These are phyloP conservation scores for Xiphydria camelus DNA, from an alignment of 2,888 invertebrate genomes.

Conservation along the genomic window DNA sequence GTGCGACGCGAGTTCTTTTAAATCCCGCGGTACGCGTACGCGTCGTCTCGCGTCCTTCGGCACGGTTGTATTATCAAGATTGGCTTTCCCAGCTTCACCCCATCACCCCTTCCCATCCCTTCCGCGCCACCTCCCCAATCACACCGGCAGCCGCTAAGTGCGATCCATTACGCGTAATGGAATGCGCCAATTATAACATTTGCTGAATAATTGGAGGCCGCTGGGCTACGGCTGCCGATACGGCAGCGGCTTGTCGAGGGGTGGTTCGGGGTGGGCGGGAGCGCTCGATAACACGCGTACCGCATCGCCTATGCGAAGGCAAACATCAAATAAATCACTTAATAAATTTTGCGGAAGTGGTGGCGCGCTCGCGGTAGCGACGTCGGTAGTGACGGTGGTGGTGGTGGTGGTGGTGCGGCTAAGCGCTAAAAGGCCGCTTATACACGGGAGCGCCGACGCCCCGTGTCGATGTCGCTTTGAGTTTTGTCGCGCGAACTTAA, in stretches of 20 bases:
- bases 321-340: slow-evolving; percentile 53
- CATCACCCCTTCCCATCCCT: slow-evolving; percentile 13
- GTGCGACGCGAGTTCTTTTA: too few species aligned
- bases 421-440: slow-evolving; percentile 42
- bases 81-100: slow-evolving; percentile 28
- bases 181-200: slow-evolving; percentile 58
- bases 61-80: slow-evolving; percentile 49
- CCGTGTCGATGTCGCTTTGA: neutral
- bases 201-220: slow-evolving; percentile 55
- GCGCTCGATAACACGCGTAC: slow-evolving; percentile 14
- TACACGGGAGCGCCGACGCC: too few species aligned
- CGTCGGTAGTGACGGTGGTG: too few species aligned
- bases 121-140: slow-evolving; percentile 41
- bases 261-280: slow-evolving; percentile 8
- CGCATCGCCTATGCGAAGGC: slow-evolving; percentile 22
- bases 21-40: too few species aligned
- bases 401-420: too few species aligned
- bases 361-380: too few species aligned
- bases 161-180: slow-evolving; percentile 57
- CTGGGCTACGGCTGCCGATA: slow-evolving; percentile 34
- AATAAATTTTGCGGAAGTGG: slow-evolving; percentile 43
- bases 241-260: slow-evolving; percentile 22
- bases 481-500: neutral
- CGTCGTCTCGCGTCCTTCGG: slow-evolving; percentile 14
- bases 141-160: slow-evolving; percentile 54